Base-by-base conservation (phyloP, 2,797 vertebrate species). In the Coendou prehensilis region DNA sequence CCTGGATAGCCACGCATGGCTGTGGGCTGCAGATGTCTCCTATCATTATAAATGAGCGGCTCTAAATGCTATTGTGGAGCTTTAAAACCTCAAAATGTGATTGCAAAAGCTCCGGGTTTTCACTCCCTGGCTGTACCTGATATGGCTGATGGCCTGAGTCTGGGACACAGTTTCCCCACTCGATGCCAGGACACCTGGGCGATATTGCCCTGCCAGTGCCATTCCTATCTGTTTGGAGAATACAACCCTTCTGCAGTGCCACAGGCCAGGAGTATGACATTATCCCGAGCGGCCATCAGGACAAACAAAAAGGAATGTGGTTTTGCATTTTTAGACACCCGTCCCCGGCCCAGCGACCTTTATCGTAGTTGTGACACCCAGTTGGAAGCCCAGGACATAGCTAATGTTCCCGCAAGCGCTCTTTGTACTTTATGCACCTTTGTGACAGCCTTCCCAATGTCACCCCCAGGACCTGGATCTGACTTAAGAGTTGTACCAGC, bases 111-210 rank as follows among this genome's bases (percentile, higher is more conserved):
- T 91, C 84, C 45, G 33, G 78, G n/a, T 84, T 67, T 50, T 78
- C 37, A 23, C 64, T 82, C 59, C 83, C 57, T 52, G 45, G 83
- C 87, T 89, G 4, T 64, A 78, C 79, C 79, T 57, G 56, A 54
- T 87, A 26, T 7, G 64, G 57, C 15, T 41, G 76, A 52, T 59
- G 85, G 87, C 30, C 63, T 47, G 20, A 0, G 18, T 83, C 52
- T 59, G 67, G 85, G 79, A 67, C 14, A 37, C 33, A 78, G 50
- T 54, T 80, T 63, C 71, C 18, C 75, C 47, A 41, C 22, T 67
- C 69, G 7, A 0, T 81, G 91, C 75, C 91, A 88, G 89, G 94
- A 61, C 83, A 91, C 59, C 75, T 95, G 91, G 89, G 69, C 47
- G 78, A 0, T 64, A 20, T 11, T 81, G 89, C 8, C 5, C 54